Evolutionary conservation across 2,797 vertebrate genomes (phyloP).

Genomic region (Allobates femoralis): DNA sequence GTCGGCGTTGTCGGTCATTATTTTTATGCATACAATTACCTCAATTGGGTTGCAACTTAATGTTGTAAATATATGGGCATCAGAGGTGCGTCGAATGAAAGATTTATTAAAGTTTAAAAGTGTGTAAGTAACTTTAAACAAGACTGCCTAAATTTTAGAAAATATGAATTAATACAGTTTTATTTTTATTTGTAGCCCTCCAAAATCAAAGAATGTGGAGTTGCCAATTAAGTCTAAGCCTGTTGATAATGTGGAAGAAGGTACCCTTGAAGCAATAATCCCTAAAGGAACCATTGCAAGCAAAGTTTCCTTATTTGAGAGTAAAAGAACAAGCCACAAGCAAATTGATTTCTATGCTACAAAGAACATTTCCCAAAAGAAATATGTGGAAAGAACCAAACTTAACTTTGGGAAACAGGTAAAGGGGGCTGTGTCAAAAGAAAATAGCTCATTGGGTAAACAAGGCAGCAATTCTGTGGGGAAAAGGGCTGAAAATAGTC

Average conservation of each 20-base stretch:
- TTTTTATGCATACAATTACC: no score
- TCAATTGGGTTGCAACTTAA: no score
- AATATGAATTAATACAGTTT: background rate
- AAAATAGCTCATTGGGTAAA: slow-evolving; percentile 66
- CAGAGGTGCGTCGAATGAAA: no score
- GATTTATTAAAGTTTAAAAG: no score
- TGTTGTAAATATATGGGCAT: no score
- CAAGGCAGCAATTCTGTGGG: slow-evolving; percentile 70
- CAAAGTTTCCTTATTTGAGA: slow-evolving; percentile 87
- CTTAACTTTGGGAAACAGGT: slow-evolving; percentile 76
- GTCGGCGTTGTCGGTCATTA: no score
- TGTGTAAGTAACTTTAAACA: no score
- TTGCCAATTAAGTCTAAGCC: slow-evolving; percentile 77
- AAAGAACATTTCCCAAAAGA: slow-evolving; percentile 73
- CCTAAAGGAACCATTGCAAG: slow-evolving; percentile 77
- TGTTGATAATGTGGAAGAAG: slow-evolving; percentile 71
- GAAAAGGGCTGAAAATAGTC: slow-evolving; percentile 67
- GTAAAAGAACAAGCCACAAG: slow-evolving; percentile 71
- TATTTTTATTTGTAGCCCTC: slow-evolving; percentile 74
- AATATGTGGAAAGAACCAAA: slow-evolving; percentile 77
- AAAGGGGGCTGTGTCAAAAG: slow-evolving; percentile 73
- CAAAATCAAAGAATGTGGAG: slow-evolving; percentile 79
- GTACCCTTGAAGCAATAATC: slow-evolving; percentile 72
- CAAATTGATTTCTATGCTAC: slow-evolving; percentile 68
- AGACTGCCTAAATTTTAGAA: no score